phyloP scores from a whole-genome alignment of 2,888 invertebrate genomes.

The Gymnosoma rotundatum region DNA sequence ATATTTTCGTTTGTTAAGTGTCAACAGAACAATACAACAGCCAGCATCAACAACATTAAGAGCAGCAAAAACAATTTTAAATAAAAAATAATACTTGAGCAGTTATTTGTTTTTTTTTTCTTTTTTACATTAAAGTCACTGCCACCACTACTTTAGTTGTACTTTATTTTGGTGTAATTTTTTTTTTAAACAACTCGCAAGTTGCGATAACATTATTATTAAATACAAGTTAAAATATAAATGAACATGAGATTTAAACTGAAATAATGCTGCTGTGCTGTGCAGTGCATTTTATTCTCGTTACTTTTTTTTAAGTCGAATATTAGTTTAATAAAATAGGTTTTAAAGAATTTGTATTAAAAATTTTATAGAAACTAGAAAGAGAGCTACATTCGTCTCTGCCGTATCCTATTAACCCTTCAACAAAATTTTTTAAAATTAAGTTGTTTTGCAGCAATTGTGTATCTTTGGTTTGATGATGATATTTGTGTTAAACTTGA shows the following conservation, averaged over 20 bases:
- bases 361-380: neutral
- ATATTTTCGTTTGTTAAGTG: conserved; percentile 51
- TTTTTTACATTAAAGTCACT: conserved; percentile 38
- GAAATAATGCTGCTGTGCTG: conserved; percentile 19
- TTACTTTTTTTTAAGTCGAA: conserved; percentile 40
- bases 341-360: conserved; percentile 18
- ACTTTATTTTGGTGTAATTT: conserved; percentile 22
- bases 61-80: conserved; percentile 3
- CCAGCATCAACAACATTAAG: conserved; percentile 32
- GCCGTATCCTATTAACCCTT: too few species aligned
- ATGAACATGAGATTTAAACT: conserved; percentile 8
- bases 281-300: neutral
- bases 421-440: too few species aligned
- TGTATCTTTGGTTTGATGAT: too few species aligned
- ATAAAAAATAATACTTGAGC: conserved; percentile 17
- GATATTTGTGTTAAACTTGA: too few species aligned
- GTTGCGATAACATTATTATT: conserved; percentile 14
- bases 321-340: conserved; percentile 51
- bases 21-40: conserved; percentile 60
- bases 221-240: conserved; percentile 30
- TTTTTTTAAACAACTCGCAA: conserved; percentile 24
- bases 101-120: neutral
- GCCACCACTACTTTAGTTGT: conserved; percentile 25
- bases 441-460: too few species aligned
- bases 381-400: neutral